phyloP scores from a whole-genome alignment of 2,113 vertebrate genomes.

The Oncorhynchus clarkii region DNA sequence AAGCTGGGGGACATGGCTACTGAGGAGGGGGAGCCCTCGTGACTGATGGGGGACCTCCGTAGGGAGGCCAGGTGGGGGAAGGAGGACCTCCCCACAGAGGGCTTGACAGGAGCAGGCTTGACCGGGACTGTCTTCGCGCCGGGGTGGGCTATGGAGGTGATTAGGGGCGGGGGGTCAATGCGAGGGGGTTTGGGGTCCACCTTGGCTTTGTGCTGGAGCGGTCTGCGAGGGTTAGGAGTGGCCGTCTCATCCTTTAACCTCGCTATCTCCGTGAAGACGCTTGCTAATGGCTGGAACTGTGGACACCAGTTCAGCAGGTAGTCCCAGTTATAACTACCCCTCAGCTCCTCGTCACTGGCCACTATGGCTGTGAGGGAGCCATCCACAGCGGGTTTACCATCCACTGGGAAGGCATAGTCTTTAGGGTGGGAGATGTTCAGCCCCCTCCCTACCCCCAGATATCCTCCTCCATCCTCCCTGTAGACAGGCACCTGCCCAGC shows the following conservation, averaged over 20 bases:
- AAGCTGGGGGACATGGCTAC: conserved; percentile 98
- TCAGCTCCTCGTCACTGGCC: conserved; percentile 94
- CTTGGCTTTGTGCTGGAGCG: conserved; percentile 84
- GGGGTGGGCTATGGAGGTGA: conserved; percentile 94
- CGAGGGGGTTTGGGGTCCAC: conserved; percentile 88
- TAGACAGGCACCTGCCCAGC: conserved; percentile 85
- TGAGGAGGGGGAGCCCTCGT: conserved; percentile 92
- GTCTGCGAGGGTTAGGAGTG: conserved; percentile 77
- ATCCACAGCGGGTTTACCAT: conserved; percentile 90
- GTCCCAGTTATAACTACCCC: conserved; percentile 98
- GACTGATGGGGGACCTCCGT: conserved; percentile 92
- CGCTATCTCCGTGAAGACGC: conserved; percentile 96
- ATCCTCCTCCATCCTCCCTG: conserved; percentile 83
- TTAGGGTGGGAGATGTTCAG: conserved; percentile 86
- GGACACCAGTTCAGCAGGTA: conserved; percentile 98
- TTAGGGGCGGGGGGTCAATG: conserved; percentile 95
- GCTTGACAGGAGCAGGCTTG: conserved; percentile 76
- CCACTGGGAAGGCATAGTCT: conserved; percentile 93
- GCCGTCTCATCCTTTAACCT: conserved; percentile 93
- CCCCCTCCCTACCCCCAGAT: conserved; percentile 84
- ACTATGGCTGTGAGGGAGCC: conserved; percentile 95
- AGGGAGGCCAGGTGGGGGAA: conserved; percentile 84
- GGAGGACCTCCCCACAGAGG: conserved; percentile 78
- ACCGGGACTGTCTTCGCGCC: conserved; percentile 96
- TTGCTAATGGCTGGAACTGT: conserved; percentile 95